These are phyloP conservation scores for Acipenser transmontanus DNA, from an alignment of 2,797 vertebrate genomes.

Conservation along the genomic window DNA sequence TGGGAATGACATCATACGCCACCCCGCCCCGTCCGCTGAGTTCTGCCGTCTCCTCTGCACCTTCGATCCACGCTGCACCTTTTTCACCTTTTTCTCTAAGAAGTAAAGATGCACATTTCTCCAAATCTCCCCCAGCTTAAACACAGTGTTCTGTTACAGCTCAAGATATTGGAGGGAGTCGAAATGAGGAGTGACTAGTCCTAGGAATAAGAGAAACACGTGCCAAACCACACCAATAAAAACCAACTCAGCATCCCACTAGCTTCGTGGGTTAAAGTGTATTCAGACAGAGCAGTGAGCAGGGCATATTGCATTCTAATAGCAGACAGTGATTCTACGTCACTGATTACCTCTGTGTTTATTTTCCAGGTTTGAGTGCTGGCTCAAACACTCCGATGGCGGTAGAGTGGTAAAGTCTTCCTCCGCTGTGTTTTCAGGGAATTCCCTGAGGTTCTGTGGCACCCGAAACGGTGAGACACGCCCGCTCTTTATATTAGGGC, in stretches of 20 bases:
- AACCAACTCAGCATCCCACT: background rate
- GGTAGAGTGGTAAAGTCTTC: background rate
- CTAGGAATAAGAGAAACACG: too few relatives aligned
- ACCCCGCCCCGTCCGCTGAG: conserved; percentile 32
- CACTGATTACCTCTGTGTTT: background rate
- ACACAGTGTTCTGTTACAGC: too few relatives aligned
- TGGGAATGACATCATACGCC: background rate
- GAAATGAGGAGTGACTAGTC: too few relatives aligned
- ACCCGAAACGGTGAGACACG: conserved; percentile 24
- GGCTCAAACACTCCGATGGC: background rate
- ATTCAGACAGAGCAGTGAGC: background rate
- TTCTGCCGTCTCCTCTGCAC: conserved; percentile 45
- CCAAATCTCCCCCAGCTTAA: too few relatives aligned
- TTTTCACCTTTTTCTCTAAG: conserved; percentile 29
- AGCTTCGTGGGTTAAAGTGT: too few relatives aligned
- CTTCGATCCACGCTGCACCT: conserved; percentile 40
- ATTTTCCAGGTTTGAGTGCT: background rate
- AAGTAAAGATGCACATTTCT: background rate
- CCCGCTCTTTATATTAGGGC: too few relatives aligned
- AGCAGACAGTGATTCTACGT: background rate
- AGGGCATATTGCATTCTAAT: background rate
- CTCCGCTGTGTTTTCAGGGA: conserved; percentile 30
- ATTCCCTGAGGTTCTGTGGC: conserved; percentile 35
- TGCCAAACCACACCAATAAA: too few relatives aligned
- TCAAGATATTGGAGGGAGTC: too few relatives aligned